A percentile compares a stretch with the other conserved stretches of the same genome.
Conservation (phyloP, 2,113 vertebrate genomes). For the Ciconia maguari region DNA sequence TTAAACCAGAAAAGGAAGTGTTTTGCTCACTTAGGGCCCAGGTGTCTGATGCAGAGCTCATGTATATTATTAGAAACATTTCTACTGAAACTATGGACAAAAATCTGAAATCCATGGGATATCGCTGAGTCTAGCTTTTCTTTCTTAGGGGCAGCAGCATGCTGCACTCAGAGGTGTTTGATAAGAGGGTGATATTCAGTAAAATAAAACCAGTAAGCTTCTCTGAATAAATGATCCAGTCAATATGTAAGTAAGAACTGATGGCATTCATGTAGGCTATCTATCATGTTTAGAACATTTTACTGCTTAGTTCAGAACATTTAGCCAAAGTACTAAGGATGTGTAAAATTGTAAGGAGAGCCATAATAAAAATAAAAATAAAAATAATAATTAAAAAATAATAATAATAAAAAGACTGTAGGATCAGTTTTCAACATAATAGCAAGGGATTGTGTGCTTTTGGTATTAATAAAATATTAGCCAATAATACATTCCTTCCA, state of each 20-base stretch:
- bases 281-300: background rate
- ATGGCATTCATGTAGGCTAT: background rate
- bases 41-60: background rate
- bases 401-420: background rate
- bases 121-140: background rate
- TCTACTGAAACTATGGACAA: background rate
- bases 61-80: background rate
- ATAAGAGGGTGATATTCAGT: background rate
- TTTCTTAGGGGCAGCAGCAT: background rate
- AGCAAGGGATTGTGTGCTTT: background rate
- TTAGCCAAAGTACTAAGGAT: background rate
- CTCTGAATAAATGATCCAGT: background rate
- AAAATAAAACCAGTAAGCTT: background rate
- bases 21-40: background rate
- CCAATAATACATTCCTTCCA: background rate
- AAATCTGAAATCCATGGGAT: background rate
- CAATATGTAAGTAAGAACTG: background rate
- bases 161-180: background rate
- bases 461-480: background rate
- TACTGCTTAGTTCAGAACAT: background rate
- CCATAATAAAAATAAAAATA: background rate
- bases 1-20: background rate
- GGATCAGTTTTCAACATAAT: background rate
- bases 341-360: background rate
- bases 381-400: background rate